Conservation (phyloP, 1,140 invertebrate species). For the Drosophila pseudoobscura region DNA sequence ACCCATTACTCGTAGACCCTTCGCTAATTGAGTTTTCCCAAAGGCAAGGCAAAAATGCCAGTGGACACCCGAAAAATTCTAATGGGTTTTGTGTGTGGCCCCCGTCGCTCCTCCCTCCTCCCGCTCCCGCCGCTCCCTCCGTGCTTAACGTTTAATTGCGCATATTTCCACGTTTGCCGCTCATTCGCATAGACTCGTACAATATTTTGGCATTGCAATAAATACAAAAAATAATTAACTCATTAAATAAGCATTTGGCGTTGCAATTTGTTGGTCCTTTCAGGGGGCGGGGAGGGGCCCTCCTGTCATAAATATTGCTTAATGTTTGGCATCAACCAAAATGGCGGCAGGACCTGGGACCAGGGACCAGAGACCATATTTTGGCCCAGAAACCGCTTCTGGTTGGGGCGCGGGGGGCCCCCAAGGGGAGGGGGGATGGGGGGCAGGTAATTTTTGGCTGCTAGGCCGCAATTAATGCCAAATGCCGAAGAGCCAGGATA, state of each 20-base stretch:
- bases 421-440: too few species aligned
- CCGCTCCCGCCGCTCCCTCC: too few species aligned
- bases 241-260: constrained; percentile 81
- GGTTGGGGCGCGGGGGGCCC: too few species aligned
- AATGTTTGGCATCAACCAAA: constrained; percentile 58
- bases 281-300: background rate
- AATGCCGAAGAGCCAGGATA: constrained; percentile 28
- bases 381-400: background rate
- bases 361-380: background rate
- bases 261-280: constrained; percentile 55
- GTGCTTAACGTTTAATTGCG: constrained; percentile 65
- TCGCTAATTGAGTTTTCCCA: constrained; percentile 58
- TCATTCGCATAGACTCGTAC: constrained; percentile 49
- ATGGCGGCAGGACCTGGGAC: too few species aligned
- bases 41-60: constrained; percentile 4
- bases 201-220: constrained; percentile 61
- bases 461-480: constrained; percentile 76
- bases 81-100: constrained; percentile 39
- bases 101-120: too few species aligned
- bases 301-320: constrained; percentile 75
- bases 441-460: constrained; percentile 68
- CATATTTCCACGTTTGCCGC: constrained; percentile 63
- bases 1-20: constrained; percentile 13
- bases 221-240: constrained; percentile 81
- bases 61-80: constrained; percentile 28